Evolutionary conservation across 1,140 invertebrate genomes (phyloP).

Genomic region (Hirudo medicinalis): DNA sequence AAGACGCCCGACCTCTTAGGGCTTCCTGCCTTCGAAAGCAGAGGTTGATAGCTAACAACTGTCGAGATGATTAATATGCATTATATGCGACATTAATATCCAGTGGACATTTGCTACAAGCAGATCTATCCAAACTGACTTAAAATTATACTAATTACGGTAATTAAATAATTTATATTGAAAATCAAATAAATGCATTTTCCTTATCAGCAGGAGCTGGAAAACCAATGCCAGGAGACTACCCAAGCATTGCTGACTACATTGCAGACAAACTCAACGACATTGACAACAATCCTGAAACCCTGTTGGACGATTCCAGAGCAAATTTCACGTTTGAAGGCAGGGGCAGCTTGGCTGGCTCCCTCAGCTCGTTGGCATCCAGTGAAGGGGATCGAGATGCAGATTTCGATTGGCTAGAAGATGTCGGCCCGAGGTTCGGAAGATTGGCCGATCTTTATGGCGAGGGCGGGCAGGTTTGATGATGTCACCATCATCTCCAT

Average conservation of each 20-base stretch:
- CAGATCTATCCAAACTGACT: too few relatives aligned
- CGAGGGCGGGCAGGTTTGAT: conserved; percentile 19
- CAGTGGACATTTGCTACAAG: too few relatives aligned
- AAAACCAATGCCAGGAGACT: conserved; percentile 29
- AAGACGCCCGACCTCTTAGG: background rate
- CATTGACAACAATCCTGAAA: conserved; percentile 87
- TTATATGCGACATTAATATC: too few relatives aligned
- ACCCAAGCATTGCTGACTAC: conserved; percentile 87
- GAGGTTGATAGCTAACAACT: background rate
- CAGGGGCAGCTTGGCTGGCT: conserved; percentile 88
- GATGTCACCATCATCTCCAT: background rate
- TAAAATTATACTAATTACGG: too few relatives aligned
- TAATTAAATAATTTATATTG: too few relatives aligned
- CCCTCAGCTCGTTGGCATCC: conserved; percentile 66
- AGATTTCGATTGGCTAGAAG: conserved; percentile 88
- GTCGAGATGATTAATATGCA: background rate
- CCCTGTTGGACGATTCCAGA: conserved; percentile 58
- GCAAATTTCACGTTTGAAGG: conserved; percentile 79
- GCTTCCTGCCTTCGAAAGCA: background rate
- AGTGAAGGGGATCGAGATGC: conserved; percentile 73
- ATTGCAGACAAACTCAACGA: conserved; percentile 91
- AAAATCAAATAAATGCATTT: background rate
- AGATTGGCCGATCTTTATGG: conserved; percentile 92
- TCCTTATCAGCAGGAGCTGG: background rate
- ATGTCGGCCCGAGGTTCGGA: conserved; percentile 91